These are phyloP conservation scores for Chrysolina oricalcia DNA, from an alignment of 2,888 invertebrate species.

Conservation along the genomic window DNA sequence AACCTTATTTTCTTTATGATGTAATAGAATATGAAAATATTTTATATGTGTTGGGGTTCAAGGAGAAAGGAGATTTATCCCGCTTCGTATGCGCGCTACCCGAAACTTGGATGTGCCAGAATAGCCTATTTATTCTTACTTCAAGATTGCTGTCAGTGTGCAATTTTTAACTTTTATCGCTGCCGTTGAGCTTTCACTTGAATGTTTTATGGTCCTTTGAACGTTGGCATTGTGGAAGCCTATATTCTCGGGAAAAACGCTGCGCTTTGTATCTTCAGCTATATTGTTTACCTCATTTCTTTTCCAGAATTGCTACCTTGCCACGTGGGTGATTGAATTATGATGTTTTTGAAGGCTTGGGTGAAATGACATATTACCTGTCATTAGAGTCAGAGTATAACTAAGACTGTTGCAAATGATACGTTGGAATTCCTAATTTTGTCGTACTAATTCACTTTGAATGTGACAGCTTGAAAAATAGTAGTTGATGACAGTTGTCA, in stretches of 20 bases:
- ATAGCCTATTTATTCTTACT: neutral
- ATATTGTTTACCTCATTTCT: neutral
- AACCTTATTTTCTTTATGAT: conserved; percentile 49
- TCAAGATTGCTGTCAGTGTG: conserved; percentile 25
- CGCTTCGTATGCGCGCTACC: conserved; percentile 35
- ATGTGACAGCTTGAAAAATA: too few species aligned
- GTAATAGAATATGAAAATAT: conserved; percentile 50
- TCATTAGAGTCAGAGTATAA: too few species aligned
- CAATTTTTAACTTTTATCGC: conserved; percentile 20
- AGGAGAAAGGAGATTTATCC: conserved; percentile 39
- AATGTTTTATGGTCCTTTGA: neutral
- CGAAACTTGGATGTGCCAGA: conserved; percentile 31
- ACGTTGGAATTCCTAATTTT: too few species aligned
- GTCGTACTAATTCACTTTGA: too few species aligned
- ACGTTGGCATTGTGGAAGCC: neutral
- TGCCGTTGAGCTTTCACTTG: neutral
- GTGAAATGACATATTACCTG: neutral
- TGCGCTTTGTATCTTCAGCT: conserved; percentile 12
- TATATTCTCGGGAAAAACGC: neutral
- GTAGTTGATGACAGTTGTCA: too few species aligned
- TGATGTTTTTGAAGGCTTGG: neutral
- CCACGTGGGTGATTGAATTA: neutral
- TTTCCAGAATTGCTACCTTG: neutral
- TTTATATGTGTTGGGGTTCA: conserved; percentile 40
- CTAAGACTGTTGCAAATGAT: too few species aligned